Conservation (phyloP, 2,797 vertebrate species). For the Delichon dasypus region DNA sequence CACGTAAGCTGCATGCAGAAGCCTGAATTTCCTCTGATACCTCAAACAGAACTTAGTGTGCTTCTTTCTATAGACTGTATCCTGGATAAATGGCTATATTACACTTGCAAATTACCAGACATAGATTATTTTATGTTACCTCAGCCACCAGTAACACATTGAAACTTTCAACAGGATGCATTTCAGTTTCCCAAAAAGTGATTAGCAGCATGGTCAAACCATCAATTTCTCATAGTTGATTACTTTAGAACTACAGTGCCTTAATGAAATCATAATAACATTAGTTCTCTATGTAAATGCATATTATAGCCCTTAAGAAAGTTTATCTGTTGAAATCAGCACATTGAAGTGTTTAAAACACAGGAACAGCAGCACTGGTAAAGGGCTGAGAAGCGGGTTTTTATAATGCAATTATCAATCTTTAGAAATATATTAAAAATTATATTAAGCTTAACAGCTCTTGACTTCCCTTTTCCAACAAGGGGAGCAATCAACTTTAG, state of each 20-base stretch:
- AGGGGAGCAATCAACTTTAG: neutral
- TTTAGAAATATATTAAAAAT: neutral
- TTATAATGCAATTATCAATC: neutral
- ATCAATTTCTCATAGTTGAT: neutral
- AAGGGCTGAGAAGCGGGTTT: neutral
- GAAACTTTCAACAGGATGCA: neutral
- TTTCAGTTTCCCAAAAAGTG: neutral
- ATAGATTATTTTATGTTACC: neutral
- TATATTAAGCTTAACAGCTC: neutral
- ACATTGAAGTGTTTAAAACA: neutral
- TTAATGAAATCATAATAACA: neutral
- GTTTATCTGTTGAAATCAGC: neutral
- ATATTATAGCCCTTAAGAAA: neutral
- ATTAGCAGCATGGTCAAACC: neutral
- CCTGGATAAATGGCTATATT: neutral
- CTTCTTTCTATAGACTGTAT: neutral
- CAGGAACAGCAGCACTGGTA: neutral
- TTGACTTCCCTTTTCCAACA: neutral
- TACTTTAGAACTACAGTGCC: neutral
- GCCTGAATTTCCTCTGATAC: neutral
- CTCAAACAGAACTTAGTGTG: neutral
- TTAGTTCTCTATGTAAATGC: neutral
- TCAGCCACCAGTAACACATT: neutral
- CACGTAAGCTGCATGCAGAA: rapidly evolving
- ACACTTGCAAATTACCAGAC: neutral